phyloP scores from a whole-genome alignment of 2,888 invertebrate genomes.

The Drosophila prolongata region DNA sequence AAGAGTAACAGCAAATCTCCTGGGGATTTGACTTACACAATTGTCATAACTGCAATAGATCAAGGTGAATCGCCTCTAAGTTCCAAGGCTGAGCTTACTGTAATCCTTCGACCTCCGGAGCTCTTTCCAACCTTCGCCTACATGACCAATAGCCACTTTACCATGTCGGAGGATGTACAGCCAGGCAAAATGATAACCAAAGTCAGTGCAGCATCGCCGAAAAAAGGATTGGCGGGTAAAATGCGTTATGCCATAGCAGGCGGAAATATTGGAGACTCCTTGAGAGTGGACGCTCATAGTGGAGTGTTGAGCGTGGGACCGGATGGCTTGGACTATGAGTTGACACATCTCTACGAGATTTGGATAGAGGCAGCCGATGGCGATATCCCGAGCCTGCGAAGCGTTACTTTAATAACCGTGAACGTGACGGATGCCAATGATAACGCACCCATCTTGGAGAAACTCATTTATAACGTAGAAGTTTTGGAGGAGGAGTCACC shows the following conservation, averaged over 20 bases:
- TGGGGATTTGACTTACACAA: constrained; percentile 87
- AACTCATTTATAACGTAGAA: constrained; percentile 92
- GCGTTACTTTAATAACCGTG: constrained; percentile 92
- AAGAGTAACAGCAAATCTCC: constrained; percentile 80
- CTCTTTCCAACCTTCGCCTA: constrained; percentile 92
- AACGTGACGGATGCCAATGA: constrained; percentile 97
- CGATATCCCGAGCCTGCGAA: constrained; percentile 91
- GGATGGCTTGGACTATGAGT: constrained; percentile 93
- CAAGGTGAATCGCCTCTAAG: constrained; percentile 89
- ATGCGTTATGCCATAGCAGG: constrained; percentile 94
- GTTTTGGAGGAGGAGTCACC: constrained; percentile 94
- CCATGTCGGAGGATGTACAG: constrained; percentile 91
- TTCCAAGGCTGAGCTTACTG: constrained; percentile 90
- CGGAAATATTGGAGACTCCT: constrained; percentile 96
- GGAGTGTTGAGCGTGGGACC: constrained; percentile 93
- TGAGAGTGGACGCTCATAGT: constrained; percentile 90
- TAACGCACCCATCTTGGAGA: constrained; percentile 93
- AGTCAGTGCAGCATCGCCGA: constrained; percentile 91
- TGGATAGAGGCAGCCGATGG: constrained; percentile 96
- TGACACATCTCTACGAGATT: constrained; percentile 92
- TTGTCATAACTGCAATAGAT: constrained; percentile 93
- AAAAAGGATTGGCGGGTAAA: constrained; percentile 89
- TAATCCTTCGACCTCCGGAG: constrained; percentile 90
- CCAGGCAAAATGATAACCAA: constrained; percentile 91
- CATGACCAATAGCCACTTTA: constrained; percentile 89